These are phyloP conservation scores for Danio jaintianensis DNA, from an alignment of 2,797 vertebrate genomes.

Conservation along the genomic window DNA sequence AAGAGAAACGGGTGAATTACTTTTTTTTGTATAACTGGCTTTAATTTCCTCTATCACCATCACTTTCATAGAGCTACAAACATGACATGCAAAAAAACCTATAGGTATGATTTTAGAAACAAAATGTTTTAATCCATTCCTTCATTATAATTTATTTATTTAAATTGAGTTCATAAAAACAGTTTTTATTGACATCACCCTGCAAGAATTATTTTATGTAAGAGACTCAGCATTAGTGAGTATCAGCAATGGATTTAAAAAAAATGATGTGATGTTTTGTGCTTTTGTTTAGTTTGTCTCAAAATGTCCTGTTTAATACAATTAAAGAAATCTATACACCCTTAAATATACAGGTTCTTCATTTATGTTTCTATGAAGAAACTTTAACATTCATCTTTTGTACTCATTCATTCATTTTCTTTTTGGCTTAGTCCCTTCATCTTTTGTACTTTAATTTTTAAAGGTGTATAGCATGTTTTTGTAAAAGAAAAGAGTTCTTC, in stretches of 20 bases:
- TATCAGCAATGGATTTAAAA: not conserved
- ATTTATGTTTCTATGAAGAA: too few relatives aligned
- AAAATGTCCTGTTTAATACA: not conserved
- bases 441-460: too few relatives aligned
- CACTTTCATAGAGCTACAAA: not conserved
- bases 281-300: not conserved
- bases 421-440: too few relatives aligned
- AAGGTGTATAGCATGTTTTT: too few relatives aligned
- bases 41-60: not conserved
- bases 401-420: too few relatives aligned
- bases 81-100: not conserved
- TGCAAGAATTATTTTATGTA: not conserved
- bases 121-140: too few relatives aligned
- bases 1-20: not conserved
- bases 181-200: not conserved
- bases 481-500: too few relatives aligned
- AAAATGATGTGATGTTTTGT: not conserved
- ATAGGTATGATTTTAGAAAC: too few relatives aligned
- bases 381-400: too few relatives aligned
- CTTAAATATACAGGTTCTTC: too few relatives aligned
- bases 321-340: too few relatives aligned
- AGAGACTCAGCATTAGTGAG: not conserved
- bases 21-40: not conserved
- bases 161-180: not conserved
- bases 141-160: not conserved